Percentiles rank a stretch among this genome's conserved stretches.
Conservation (phyloP, 2,797 vertebrate genomes). For the Sebastes melanostomus region DNA sequence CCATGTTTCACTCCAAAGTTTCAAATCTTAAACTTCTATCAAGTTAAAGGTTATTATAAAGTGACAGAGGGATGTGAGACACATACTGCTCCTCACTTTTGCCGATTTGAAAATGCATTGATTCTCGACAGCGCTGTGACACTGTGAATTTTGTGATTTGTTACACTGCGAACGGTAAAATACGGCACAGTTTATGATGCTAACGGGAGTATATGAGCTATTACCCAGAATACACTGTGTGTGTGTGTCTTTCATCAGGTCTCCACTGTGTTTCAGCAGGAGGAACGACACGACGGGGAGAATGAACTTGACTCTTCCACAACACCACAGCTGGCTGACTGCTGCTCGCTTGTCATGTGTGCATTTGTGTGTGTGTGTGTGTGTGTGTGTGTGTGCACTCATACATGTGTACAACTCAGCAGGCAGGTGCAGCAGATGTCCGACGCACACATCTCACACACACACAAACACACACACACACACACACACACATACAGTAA, state of each 20-base stretch:
- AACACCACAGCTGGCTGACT: slow-evolving; percentile 67
- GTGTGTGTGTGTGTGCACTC: neutral
- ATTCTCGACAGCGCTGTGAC: neutral
- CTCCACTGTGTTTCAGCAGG: slow-evolving; percentile 47
- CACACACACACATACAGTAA: slow-evolving; percentile 20
- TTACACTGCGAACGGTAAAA: neutral
- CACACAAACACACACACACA: neutral
- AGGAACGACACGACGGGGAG: slow-evolving; percentile 41
- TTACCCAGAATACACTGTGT: slow-evolving; percentile 38
- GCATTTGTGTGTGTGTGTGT: slow-evolving; percentile 1
- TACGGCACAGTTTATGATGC: neutral
- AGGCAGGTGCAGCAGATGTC: slow-evolving; percentile 77
- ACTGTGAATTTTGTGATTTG: slow-evolving; percentile 18
- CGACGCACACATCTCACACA: slow-evolving; percentile 25
- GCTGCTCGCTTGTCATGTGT: slow-evolving; percentile 27
- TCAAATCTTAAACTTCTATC: neutral
- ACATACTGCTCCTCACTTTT: neutral
- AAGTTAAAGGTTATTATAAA: slow-evolving; percentile 15
- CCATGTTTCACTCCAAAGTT: neutral
- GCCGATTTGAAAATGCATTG: slow-evolving; percentile 8
- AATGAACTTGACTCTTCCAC: slow-evolving; percentile 60
- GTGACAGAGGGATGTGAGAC: neutral
- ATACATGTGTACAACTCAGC: slow-evolving; percentile 59
- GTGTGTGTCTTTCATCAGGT: slow-evolving; percentile 25
- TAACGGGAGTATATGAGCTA: neutral